Evolutionary conservation across 1,140 invertebrate species (phyloP), one percentile per base, ranked within the genome.

Genomic region (Venturia canescens): DNA sequence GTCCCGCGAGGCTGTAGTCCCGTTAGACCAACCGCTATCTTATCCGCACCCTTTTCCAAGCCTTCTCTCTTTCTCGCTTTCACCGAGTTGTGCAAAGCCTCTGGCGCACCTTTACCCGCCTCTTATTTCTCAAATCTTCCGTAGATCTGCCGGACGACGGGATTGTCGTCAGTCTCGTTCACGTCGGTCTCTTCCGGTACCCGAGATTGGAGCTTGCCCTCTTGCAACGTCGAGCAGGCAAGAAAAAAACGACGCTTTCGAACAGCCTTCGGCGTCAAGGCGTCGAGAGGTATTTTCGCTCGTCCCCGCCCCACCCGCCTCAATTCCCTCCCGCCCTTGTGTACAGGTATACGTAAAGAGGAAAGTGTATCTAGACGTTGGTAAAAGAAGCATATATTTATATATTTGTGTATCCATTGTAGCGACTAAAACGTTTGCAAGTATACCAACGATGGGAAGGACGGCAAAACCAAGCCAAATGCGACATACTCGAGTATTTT

Each of bases 121-220:
- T 74, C 71, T 74, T 74, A 74, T 74, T 74, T 53, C 71, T 57
- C 48, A 27, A 74, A 74, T 74, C 71, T 26, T 16, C 53, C 29
- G 26, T 26, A 76, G 53, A 53, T 76, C 53, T 76, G 50, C 72
- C 18, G 72, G 72, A 76, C 72, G 72, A 76, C 53, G 72, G 60
- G 72, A 76, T 76, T 76, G 72, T 76, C 72, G 72, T 76, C 53
- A 53, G 53, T 53, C 44, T 76, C 72, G 72, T 60, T 60, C 53
- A 50, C 53, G 72, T 57, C 27, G 27, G 72, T 60, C 26, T 34
- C 60, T 13, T 76, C 29, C 66, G 26, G 21, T n/a, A 34, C 1
- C 72, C 72, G 53, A 76, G 72, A 76, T 76, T 76, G 50, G 72
- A 76, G 72, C 72, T 76, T 53, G 72, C 72, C 29, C 66, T 69